Base-by-base conservation (phyloP, 1,140 invertebrate species). In the Ceratosolen fusciceps region DNA sequence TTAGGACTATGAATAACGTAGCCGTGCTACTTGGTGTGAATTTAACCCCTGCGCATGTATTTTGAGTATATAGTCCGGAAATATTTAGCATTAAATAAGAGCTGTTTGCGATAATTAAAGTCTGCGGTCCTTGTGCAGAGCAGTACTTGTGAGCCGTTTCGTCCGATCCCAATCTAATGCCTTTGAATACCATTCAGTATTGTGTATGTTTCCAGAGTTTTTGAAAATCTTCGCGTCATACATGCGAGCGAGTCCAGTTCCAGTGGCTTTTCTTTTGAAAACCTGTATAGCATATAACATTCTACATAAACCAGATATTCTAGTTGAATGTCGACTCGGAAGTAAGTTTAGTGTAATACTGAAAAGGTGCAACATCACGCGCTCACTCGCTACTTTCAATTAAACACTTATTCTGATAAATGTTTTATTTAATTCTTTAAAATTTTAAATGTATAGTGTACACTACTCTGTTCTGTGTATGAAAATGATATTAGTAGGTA, bases 231-330 rank as follows among this genome's bases (percentile, higher is more conserved):
- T 37, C 31, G 31, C n/a, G n/a, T n/a, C 1, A n/a, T 8, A 19
- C 49, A 29, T 67, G 47, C 21, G 34, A 9, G 74, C 7, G 16
- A 43, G n/a, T 4, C 14, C 24, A 12, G 14, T 29, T 43, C 21
- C 21, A n/a, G n/a, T n/a, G n/a, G 16, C n/a, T 77, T 72, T 62
- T 60, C 19, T 49, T 21, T 16, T 29, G 67, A 78, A 43, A 62
- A 78, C 76, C 4, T 56, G 37, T 19, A 56, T 47, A 43, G 76
- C 31, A 49, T 24, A 19, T 47, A 43, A 68, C 31, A 49, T 24
- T 8, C 47, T 2, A 1, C 21, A 68, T 60, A 49, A 78, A 78
- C 68, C 43, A 49, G 76, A 77, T 67, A 70, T 77, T 56, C 75
- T 67, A 19, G 47, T 70, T 39, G 34, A n/a, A 1, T 2, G 2